Conservation (phyloP, 2,113 vertebrate genomes). For the Etia nguti region DNA sequence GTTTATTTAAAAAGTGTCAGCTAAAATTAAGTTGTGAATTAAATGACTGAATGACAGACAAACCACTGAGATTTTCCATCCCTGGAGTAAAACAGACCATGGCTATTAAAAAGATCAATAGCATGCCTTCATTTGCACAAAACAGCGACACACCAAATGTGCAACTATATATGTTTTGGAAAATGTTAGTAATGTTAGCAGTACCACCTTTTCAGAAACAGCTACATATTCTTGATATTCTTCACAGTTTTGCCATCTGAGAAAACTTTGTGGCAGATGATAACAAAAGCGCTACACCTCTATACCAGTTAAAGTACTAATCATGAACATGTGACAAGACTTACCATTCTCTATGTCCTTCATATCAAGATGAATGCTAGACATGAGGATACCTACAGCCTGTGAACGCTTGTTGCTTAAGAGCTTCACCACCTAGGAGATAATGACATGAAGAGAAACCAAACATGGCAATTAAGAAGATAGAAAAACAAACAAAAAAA, state of each 20-base stretch:
- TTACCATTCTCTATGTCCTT: conserved; percentile 75
- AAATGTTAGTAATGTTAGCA: not conserved
- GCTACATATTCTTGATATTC: not conserved
- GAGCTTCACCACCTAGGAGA: conserved; percentile 86
- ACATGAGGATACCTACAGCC: conserved; percentile 85
- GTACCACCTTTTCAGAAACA: not conserved
- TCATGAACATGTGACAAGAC: not conserved
- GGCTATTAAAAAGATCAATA: not conserved
- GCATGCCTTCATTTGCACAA: not conserved
- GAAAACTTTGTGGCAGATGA: not conserved
- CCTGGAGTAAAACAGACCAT: not conserved
- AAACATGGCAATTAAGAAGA: not conserved
- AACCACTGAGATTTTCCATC: not conserved
- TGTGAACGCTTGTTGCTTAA: conserved; percentile 96
- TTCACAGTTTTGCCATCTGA: not conserved
- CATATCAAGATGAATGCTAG: conserved; percentile 78
- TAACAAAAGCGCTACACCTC: not conserved
- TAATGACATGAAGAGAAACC: not conserved
- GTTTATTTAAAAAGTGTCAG: not conserved
- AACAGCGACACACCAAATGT: rapidly evolving
- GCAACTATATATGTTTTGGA: not conserved
- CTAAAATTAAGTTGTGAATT: not conserved
- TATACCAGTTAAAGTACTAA: not conserved
- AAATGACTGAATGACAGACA: not conserved
- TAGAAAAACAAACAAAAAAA: not conserved